Base-by-base conservation (phyloP, 1,140 invertebrate species). In the Eupeodes corollae region DNA sequence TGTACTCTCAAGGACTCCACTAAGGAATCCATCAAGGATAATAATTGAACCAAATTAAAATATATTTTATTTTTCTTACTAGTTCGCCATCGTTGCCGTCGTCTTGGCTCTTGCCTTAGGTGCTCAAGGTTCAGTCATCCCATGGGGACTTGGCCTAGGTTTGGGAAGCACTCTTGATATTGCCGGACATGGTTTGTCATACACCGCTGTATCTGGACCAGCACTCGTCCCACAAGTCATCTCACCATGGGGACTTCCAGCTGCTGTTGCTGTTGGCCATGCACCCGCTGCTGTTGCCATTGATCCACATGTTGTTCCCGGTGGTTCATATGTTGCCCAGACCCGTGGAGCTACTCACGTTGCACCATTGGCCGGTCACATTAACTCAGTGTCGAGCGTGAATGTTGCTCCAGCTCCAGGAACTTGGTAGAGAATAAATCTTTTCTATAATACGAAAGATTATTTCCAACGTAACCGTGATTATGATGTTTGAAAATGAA, bases 401-500 rank as follows among this genome's bases (percentile, higher is more conserved):
- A 69, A 69, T 52, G 58, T 62, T 34, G 60, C 59, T 32, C 63
- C 67, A 39, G 65, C 67, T 14, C 60, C 67, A 51, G 63, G 67
- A 57, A 69, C 67, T 31, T 21, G 54, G 6, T 66, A 58, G 49
- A 46, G 14, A 41, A 12, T 21, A 19, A n/a, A n/a, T n/a, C n/a
- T n/a, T n/a, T n/a, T n/a, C n/a, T n/a, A n/a, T n/a, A n/a, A n/a
- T n/a, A n/a, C n/a, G n/a, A n/a, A 5, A 5, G 14, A 35, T 35
- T n/a, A 5, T 6, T 5, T n/a, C 14, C 12, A 15, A 35, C 3
- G 14, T 35, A 35, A 35, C 5, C 5, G 10, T n/a, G 8, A 26
- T 5, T 6, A 35, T 35, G 14, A 35, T 35, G 14, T 35, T n/a
- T 35, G 13, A 33, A 35, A 35, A 35, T 35, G 34, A 35, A 35